These are phyloP conservation scores for Gymnoscopelus braueri DNA, from an alignment of 2,797 vertebrate species.

Conservation along the genomic window DNA sequence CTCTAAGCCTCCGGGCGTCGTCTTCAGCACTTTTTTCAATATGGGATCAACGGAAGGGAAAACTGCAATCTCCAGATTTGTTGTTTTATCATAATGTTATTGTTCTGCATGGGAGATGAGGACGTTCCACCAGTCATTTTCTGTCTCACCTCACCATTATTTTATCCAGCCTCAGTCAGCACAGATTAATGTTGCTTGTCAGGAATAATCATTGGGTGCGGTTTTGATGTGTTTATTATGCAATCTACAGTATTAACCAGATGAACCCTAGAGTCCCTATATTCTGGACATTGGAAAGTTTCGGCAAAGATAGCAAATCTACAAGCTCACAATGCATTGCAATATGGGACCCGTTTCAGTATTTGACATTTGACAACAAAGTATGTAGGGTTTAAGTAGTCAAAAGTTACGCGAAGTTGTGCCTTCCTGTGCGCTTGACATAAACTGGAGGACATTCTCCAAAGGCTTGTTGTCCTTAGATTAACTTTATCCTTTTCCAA, in stretches of 20 bases:
- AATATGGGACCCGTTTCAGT: too few species aligned
- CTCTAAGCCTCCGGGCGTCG: constrained; percentile 51
- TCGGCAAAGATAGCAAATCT: not conserved
- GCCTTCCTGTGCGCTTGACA: constrained; percentile 17
- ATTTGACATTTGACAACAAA: too few species aligned
- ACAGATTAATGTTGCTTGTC: constrained; percentile 40
- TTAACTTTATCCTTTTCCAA: constrained; percentile 40
- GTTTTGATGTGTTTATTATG: constrained; percentile 22
- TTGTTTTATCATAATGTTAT: constrained; percentile 32
- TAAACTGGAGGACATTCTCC: constrained; percentile 47
- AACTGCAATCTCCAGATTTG: constrained; percentile 29
- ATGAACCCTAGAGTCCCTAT: too few species aligned
- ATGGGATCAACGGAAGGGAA: constrained; percentile 45
- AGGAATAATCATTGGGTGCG: constrained; percentile 25
- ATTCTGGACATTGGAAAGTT: too few species aligned
- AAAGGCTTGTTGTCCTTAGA: constrained; percentile 41
- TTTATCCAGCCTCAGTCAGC: constrained; percentile 21
- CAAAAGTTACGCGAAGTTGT: too few species aligned
- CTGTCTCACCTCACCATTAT: constrained; percentile 46
- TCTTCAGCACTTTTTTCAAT: constrained; percentile 65
- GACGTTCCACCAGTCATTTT: constrained; percentile 29
- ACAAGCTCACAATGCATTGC: too few species aligned
- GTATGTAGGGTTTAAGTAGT: too few species aligned
- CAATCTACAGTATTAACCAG: too few species aligned
- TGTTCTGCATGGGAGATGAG: constrained; percentile 35